phyloP scores from a whole-genome alignment of 2,888 invertebrate species.

The Hofmannophila pseudospretella region DNA sequence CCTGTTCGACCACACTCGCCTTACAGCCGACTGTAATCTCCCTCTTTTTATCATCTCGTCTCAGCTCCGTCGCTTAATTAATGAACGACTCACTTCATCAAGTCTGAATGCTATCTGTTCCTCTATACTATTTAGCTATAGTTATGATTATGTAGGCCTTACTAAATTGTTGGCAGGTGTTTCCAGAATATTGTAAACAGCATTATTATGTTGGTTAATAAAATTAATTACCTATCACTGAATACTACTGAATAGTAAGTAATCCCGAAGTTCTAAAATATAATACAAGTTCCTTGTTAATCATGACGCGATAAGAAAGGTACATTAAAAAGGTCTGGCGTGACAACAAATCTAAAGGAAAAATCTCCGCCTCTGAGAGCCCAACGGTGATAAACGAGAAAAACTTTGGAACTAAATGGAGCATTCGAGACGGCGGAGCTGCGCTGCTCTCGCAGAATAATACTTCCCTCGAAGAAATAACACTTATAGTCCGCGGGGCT shows the following conservation, averaged over 20 bases:
- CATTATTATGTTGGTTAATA: no score
- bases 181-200: no score
- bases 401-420: conserved; percentile 78
- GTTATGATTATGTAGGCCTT: no score
- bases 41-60: conserved; percentile 48
- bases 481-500: conserved; percentile 77
- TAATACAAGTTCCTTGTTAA: conserved; percentile 62
- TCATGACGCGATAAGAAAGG: conserved; percentile 71
- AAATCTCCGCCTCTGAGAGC: conserved; percentile 76
- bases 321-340: conserved; percentile 79
- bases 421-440: conserved; percentile 74
- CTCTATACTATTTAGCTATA: no score
- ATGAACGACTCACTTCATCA: conserved; percentile 36
- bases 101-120: conserved; percentile 22
- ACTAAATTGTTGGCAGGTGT: no score
- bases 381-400: conserved; percentile 78
- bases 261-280: conserved; percentile 26
- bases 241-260: no score
- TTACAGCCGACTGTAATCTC: conserved; percentile 40
- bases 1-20: conserved; percentile 48
- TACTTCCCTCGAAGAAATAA: conserved; percentile 76
- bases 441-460: conserved; percentile 74
- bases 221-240: no score
- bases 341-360: conserved; percentile 79
- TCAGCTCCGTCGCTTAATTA: conserved; percentile 48